phyloP scores from a whole-genome alignment of 2,888 invertebrate species.

The Pachymerium ferrugineum region DNA sequence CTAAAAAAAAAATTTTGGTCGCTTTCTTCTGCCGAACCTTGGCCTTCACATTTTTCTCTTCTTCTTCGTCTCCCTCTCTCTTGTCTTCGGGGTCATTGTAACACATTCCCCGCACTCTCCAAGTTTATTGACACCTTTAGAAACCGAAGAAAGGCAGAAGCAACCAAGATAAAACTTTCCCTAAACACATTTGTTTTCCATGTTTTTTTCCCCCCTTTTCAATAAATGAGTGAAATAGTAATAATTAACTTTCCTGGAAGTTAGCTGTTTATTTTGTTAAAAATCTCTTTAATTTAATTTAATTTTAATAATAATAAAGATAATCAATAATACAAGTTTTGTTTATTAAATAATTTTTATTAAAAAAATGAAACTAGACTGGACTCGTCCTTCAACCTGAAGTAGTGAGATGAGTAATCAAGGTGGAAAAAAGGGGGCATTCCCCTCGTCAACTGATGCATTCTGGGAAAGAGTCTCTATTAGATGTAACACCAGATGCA shows the following conservation, averaged over 20 bases:
- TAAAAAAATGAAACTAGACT: neutral
- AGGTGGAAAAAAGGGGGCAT: slow-evolving; percentile 7
- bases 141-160: neutral
- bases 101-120: slow-evolving; percentile 4
- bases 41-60: neutral
- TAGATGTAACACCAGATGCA: neutral
- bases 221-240: too few relatives aligned
- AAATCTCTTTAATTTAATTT: too few relatives aligned
- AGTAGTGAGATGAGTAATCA: neutral
- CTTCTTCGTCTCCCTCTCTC: neutral
- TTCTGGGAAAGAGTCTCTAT: slow-evolving; percentile 9
- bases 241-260: too few relatives aligned
- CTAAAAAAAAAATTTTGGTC: neutral
- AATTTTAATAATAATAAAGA: too few relatives aligned
- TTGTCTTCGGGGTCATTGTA: slow-evolving; percentile 9
- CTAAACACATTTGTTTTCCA: too few relatives aligned
- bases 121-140: neutral
- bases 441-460: neutral
- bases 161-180: neutral
- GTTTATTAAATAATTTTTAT: neutral
- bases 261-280: too few relatives aligned
- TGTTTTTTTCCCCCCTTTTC: too few relatives aligned
- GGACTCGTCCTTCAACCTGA: neutral
- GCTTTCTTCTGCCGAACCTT: neutral
- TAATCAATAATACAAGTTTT: too few relatives aligned